These are phyloP conservation scores for Augochlora pura DNA, from an alignment of 1,140 invertebrate genomes.

Conservation along the genomic window DNA sequence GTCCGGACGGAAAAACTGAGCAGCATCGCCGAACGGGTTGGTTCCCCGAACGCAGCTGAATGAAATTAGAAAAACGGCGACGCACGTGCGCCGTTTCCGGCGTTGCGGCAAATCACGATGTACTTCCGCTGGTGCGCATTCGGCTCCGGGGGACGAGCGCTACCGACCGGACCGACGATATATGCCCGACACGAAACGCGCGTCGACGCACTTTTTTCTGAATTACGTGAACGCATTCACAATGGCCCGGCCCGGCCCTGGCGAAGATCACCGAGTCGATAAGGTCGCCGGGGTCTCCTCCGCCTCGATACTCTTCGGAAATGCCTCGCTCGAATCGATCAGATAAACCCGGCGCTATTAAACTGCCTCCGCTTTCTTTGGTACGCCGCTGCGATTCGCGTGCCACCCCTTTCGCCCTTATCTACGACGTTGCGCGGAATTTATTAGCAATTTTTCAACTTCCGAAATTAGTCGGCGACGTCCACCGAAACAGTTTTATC, in stretches of 20 bases:
- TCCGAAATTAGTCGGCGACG: too few species aligned
- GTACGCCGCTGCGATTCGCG: too few species aligned
- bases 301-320: conserved; percentile 21
- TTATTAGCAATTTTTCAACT: too few species aligned
- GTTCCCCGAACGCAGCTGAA: conserved; percentile 55
- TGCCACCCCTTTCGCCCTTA: too few species aligned
- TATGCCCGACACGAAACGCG: conserved; percentile 56
- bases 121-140: conserved; percentile 51
- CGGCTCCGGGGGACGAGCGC: background rate
- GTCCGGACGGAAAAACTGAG: conserved; percentile 1
- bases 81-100: conserved; percentile 66
- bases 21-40: conserved; percentile 46
- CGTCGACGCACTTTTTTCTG: conserved; percentile 54
- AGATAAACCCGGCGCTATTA: background rate
- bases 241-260: conserved; percentile 23
- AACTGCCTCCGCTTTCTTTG: too few species aligned
- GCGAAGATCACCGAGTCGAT: conserved; percentile 44
- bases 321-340: conserved; percentile 3
- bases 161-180: conserved; percentile 16
- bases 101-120: conserved; percentile 56
- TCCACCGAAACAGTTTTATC: too few species aligned
- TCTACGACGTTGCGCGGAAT: too few species aligned
- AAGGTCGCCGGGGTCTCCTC: conserved; percentile 39
- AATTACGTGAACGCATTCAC: conserved; percentile 63
- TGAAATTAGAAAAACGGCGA: conserved; percentile 58